These are phyloP conservation scores for Metopolophium dirhodum DNA, from an alignment of 1,140 invertebrate species.

Conservation along the genomic window DNA sequence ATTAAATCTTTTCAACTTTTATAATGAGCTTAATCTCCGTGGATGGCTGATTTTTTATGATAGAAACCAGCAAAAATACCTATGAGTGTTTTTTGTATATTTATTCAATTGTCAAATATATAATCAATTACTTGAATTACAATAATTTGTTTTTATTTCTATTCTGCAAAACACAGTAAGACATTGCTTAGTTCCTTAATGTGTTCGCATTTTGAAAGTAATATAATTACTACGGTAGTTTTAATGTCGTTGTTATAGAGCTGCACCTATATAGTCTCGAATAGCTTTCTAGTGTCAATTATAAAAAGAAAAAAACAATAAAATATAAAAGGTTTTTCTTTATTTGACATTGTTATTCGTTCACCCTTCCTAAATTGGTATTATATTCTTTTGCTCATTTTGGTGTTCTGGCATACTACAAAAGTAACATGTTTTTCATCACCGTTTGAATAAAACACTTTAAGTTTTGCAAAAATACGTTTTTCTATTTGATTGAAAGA, in stretches of 20 bases:
- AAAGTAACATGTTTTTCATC: neutral
- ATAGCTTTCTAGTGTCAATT: neutral
- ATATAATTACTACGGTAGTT: neutral
- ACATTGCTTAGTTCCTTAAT: neutral
- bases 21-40: no score
- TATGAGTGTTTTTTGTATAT: neutral
- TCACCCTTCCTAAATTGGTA: neutral
- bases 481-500: neutral
- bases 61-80: neutral
- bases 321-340: constrained; percentile 9
- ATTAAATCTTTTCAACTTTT: neutral
- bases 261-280: neutral
- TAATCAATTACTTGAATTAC: neutral
- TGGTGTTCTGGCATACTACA: neutral
- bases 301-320: neutral
- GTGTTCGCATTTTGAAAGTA: neutral
- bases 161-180: neutral
- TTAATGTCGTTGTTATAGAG: neutral
- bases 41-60: no score
- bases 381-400: neutral
- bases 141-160: neutral
- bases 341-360: neutral
- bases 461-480: neutral
- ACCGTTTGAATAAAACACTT: neutral
- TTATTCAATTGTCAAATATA: neutral